These are phyloP conservation scores for Calliphora vomitoria DNA, from an alignment of 2,888 invertebrate species.

Conservation along the genomic window DNA sequence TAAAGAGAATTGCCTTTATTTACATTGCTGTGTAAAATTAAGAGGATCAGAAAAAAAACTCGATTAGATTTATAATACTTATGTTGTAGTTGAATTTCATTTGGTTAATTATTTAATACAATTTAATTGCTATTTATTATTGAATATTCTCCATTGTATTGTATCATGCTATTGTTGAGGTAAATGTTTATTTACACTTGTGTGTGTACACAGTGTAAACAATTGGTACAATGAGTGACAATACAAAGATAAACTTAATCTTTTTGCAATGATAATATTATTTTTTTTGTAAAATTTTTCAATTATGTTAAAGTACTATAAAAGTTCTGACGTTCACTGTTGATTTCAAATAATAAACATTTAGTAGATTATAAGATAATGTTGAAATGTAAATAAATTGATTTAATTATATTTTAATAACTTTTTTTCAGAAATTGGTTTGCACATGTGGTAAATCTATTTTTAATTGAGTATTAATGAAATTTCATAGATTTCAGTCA, in stretches of 20 bases:
- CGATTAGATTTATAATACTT: conserved; percentile 51
- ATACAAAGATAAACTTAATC: background rate
- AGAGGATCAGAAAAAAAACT: background rate
- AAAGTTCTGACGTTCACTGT: background rate
- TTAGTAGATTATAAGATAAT: conserved; percentile 6
- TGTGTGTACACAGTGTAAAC: background rate
- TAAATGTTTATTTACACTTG: conserved; percentile 20
- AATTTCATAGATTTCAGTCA: background rate
- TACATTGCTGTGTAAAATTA: conserved; percentile 10
- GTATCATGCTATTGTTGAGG: conserved; percentile 22
- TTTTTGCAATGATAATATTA: too few species aligned
- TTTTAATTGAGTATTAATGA: conserved; percentile 39
- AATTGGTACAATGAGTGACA: background rate
- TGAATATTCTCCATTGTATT: conserved; percentile 49
- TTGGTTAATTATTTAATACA: conserved; percentile 66
- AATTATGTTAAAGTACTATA: too few species aligned
- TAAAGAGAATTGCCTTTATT: conserved; percentile 36
- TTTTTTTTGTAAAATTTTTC: too few species aligned
- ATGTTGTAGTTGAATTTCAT: conserved; percentile 54
- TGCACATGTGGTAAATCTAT: background rate
- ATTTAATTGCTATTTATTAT: conserved; percentile 62
- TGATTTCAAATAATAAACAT: background rate
- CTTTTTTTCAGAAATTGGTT: background rate
- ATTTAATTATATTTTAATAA: conserved; percentile 42
- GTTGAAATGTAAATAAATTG: conserved; percentile 13